Percentiles rank a stretch among this genome's conserved stretches.
Evolutionary conservation across 2,113 vertebrate genomes (phyloP).

Genomic region (Stictonetta naevosa): DNA sequence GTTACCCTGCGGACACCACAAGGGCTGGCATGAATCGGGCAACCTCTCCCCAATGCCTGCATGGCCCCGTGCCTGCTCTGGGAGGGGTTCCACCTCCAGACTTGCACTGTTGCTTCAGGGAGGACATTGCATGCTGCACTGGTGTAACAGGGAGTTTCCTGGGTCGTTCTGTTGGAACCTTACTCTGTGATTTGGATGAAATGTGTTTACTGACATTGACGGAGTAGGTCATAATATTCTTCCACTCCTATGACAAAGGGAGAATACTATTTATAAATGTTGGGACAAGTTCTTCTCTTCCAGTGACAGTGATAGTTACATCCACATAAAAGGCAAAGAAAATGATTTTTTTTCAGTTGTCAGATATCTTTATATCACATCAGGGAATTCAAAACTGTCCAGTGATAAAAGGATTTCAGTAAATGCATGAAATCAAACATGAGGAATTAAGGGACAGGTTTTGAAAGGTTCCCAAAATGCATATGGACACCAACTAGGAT

Average conservation of each 20-base stretch:
- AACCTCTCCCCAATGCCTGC: background rate
- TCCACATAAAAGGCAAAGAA: background rate
- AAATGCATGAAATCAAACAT: background rate
- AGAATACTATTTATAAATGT: background rate
- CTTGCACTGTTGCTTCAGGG: background rate
- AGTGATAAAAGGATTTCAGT: background rate
- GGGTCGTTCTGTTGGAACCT: background rate
- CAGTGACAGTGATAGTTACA: background rate
- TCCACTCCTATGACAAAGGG: background rate
- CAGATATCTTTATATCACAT: background rate
- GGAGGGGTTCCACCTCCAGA: background rate
- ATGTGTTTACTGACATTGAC: background rate
- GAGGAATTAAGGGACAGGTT: background rate
- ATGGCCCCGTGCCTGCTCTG: background rate
- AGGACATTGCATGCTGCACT: background rate
- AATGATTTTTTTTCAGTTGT: background rate
- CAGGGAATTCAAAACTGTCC: background rate
- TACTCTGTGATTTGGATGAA: background rate
- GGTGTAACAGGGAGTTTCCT: background rate
- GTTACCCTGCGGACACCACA: accelerated
- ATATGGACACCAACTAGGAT: background rate
- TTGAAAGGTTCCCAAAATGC: background rate
- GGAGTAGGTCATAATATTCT: background rate
- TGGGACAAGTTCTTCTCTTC: background rate
- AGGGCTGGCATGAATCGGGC: background rate